A percentile compares a stretch with the other conserved stretches of the same genome.
phyloP scores from a whole-genome alignment of 2,888 invertebrate genomes.

The Phaedon cochleariae region DNA sequence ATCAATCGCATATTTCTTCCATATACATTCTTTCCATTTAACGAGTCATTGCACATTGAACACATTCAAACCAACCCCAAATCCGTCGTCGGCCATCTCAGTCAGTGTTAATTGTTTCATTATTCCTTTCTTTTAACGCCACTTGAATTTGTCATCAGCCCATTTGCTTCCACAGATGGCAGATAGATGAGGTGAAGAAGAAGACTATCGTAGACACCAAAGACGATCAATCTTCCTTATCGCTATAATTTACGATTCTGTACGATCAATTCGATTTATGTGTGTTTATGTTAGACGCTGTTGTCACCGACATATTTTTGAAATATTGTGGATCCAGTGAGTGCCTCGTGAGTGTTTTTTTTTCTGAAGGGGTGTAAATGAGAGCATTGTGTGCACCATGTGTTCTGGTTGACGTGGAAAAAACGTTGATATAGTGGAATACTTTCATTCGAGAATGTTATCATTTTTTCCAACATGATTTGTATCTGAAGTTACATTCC shows the following conservation, averaged over 20 bases:
- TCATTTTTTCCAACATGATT: not conserved
- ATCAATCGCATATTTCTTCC: too few species aligned
- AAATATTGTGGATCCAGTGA: slow-evolving; percentile 10
- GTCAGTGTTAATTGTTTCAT: slow-evolving; percentile 34
- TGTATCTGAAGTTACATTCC: not conserved
- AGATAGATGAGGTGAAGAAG: slow-evolving; percentile 26
- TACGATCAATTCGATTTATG: slow-evolving; percentile 27
- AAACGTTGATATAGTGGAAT: not conserved
- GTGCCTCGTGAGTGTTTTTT: slow-evolving; percentile 5
- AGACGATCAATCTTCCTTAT: slow-evolving; percentile 24
- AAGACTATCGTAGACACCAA: slow-evolving; percentile 25
- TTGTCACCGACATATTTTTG: slow-evolving; percentile 19
- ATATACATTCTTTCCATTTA: too few species aligned
- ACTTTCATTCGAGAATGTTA: not conserved
- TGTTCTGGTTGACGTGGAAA: not conserved
- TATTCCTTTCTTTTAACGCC: slow-evolving; percentile 26
- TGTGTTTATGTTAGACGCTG: slow-evolving; percentile 29
- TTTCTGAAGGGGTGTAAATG: not conserved
- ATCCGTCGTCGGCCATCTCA: slow-evolving; percentile 26
- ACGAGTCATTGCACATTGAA: not conserved
- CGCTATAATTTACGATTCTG: slow-evolving; percentile 17
- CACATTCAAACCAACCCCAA: slow-evolving; percentile 21
- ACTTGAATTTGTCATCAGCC: slow-evolving; percentile 38
- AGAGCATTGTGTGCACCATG: slow-evolving; percentile 7
- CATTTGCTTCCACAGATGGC: slow-evolving; percentile 32